Conservation (phyloP, 2,113 vertebrate species). For the Neoarius graeffei region DNA sequence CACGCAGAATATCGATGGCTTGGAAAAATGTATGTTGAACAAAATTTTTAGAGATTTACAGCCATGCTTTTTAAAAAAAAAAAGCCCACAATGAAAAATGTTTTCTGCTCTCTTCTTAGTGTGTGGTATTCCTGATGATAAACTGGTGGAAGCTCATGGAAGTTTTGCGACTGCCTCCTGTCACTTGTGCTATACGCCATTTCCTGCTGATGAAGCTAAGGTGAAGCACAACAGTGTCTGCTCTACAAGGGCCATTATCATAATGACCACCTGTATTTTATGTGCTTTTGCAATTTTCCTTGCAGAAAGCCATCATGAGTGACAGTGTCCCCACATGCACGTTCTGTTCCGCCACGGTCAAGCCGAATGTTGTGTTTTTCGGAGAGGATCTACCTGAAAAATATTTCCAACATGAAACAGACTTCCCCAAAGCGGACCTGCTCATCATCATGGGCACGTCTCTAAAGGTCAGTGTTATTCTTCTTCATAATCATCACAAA, state of each 20-base stretch:
- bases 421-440: constrained; percentile 78
- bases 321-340: constrained; percentile 69
- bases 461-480: constrained; percentile 64
- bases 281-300: neutral
- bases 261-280: neutral
- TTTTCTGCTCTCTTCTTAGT: constrained; percentile 56
- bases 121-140: constrained; percentile 77
- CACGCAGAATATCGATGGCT: constrained; percentile 82
- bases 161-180: constrained; percentile 77
- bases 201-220: constrained; percentile 74
- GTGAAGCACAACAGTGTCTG: constrained; percentile 45
- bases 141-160: constrained; percentile 78
- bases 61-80: neutral
- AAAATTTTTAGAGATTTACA: neutral
- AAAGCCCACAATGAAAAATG: no score
- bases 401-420: constrained; percentile 72
- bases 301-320: constrained; percentile 70
- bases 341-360: constrained; percentile 75
- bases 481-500: neutral
- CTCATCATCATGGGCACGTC: constrained; percentile 81
- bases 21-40: constrained; percentile 73
- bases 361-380: constrained; percentile 79
- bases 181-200: constrained; percentile 76
- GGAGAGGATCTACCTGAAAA: constrained; percentile 77
- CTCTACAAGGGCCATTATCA: neutral